phyloP scores from a whole-genome alignment of 2,113 vertebrate species.

The Channa argus region DNA sequence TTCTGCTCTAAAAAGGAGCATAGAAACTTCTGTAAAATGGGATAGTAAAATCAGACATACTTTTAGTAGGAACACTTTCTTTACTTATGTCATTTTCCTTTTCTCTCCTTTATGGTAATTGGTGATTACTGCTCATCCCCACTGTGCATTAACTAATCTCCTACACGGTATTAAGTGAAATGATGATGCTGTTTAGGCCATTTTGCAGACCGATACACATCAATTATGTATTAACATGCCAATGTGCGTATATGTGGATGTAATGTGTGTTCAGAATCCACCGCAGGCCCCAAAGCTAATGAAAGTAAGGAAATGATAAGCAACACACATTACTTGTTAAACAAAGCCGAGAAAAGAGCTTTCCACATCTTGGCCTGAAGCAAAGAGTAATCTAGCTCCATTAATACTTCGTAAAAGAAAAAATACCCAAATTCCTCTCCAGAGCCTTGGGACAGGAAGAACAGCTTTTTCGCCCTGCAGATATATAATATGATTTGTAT shows the following conservation, averaged over 20 bases:
- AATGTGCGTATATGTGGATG: constrained; percentile 4
- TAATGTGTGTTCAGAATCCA: constrained; percentile 21
- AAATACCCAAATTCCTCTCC: constrained; percentile 56
- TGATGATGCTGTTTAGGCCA: background rate
- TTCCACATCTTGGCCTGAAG: constrained; percentile 65
- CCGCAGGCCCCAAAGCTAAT: constrained; percentile 60
- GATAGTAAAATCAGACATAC: too few relatives aligned
- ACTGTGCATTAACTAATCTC: background rate
- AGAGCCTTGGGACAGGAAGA: constrained; percentile 53
- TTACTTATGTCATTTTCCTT: too few relatives aligned
- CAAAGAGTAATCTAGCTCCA: constrained; percentile 62
- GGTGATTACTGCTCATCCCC: background rate
- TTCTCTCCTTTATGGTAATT: too few relatives aligned
- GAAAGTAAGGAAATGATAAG: constrained; percentile 70
- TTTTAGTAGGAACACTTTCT: too few relatives aligned
- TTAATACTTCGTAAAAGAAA: constrained; percentile 63
- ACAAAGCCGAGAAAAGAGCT: constrained; percentile 66
- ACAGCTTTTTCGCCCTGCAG: constrained; percentile 47
- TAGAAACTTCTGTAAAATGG: background rate
- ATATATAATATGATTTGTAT: constrained; percentile 51
- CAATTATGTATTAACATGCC: constrained; percentile 27
- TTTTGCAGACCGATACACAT: constrained; percentile 8
- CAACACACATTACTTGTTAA: constrained; percentile 73
- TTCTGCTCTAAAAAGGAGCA: too few relatives aligned
- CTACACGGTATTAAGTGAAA: background rate